phyloP scores from a whole-genome alignment of 2,888 invertebrate species.

The Lochmaea crataegi region DNA sequence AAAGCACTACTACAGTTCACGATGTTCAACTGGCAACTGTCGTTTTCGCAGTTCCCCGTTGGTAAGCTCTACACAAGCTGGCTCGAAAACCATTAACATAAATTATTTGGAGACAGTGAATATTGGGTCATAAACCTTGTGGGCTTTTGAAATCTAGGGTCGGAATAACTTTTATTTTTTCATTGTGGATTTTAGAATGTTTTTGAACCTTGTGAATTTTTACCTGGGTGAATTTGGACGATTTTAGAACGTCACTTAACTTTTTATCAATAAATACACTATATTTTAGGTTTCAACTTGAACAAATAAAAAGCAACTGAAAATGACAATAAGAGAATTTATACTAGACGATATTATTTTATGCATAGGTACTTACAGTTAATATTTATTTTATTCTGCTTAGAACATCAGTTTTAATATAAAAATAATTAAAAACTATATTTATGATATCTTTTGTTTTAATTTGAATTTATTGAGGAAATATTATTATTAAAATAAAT shows the following conservation, averaged over 20 bases:
- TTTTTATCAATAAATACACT: background rate
- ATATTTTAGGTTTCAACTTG: background rate
- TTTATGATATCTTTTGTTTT: too few species aligned
- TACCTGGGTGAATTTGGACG: constrained; percentile 17
- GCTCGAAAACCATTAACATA: constrained; percentile 65
- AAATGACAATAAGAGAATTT: too few species aligned
- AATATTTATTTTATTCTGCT: too few species aligned
- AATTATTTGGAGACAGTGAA: constrained; percentile 74
- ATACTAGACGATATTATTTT: too few species aligned
- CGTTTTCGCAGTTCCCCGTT: constrained; percentile 59
- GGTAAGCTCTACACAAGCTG: constrained; percentile 52
- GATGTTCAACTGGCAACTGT: constrained; percentile 63
- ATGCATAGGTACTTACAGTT: too few species aligned
- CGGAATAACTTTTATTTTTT: constrained; percentile 42
- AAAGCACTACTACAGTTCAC: constrained; percentile 57
- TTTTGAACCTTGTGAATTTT: constrained; percentile 43
- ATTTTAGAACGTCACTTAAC: background rate
- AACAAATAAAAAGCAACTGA: too few species aligned
- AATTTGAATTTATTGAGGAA: too few species aligned
- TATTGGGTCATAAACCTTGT: constrained; percentile 67
- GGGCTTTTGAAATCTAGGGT: constrained; percentile 51
- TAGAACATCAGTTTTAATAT: too few species aligned
- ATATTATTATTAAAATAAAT: too few species aligned
- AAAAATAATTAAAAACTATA: too few species aligned
- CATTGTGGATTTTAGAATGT: constrained; percentile 42